Evolutionary conservation across 2,888 invertebrate genomes (phyloP), one percentile per base, ranked within the genome.

Genomic region (Ornithoptera priamus): DNA sequence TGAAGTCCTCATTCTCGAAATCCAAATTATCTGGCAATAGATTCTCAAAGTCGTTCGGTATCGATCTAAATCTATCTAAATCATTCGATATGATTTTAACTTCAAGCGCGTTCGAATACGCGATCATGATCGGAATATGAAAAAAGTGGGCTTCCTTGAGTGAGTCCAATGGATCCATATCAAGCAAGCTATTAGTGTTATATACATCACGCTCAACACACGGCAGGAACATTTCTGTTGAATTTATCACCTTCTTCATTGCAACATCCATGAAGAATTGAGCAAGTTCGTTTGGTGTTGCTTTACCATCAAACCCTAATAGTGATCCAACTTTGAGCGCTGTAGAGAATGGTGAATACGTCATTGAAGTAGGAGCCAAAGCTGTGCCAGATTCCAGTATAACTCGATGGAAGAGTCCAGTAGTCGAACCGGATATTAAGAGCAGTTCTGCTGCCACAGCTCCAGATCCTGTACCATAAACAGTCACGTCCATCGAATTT

Each of bases 361-460:
- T 75, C 18, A 90, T 73, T 1, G 86, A 77, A 0, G 81, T 72
- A 1, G 90, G 89, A 4, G 89, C 85, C n/a, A 92, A 73, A 15
- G 82, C 81, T 3, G 92, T 87, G 0, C 90, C 90, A 15, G 89
- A 88, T 73, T 92, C 92, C 20, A 90, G 68, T 62, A 93, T 86
- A 0, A 80, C 88, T 73, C 84, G 86, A 50, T 90, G 86, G 59
- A 91, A 73, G 0, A 93, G 75, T 18, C 85, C 87, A 59, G 80
- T 76, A 0, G 83, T 80, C 17, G 85, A 71, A 53, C 84, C 85
- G 1, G 91, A 87, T 15, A 90, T 66, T 0, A 89, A 75, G 0
- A 92, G 75, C 24, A 92, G 74, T 68, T 92, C 85, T 20, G 88
- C 77, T 0, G 88, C 81, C 1, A 80, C 83, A 1, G 90, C 90